These are phyloP conservation scores for Drosophila kanapiae DNA, from an alignment of 1,140 invertebrate genomes.

Conservation along the genomic window DNA sequence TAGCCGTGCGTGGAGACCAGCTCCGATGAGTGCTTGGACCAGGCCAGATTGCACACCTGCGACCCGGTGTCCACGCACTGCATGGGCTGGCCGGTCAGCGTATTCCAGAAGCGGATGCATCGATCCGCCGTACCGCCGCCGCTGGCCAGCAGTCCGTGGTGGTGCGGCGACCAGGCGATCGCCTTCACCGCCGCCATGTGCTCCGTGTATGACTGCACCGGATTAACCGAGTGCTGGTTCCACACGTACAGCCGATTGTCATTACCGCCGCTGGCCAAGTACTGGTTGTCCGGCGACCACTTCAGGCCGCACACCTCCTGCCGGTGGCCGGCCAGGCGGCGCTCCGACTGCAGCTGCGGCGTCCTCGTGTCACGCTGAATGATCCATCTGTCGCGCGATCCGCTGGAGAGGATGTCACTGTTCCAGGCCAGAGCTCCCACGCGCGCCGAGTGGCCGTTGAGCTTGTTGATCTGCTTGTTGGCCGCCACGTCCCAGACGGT, in stretches of 20 bases:
- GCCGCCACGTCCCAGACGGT: slow-evolving; percentile 99
- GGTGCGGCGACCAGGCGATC: slow-evolving; percentile 99
- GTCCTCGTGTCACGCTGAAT: slow-evolving; percentile 97
- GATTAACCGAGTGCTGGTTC: slow-evolving; percentile 95
- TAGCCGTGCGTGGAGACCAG: slow-evolving; percentile 99
- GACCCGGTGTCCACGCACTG: slow-evolving; percentile 99
- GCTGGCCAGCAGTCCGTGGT: slow-evolving; percentile 98
- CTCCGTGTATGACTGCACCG: slow-evolving; percentile 98
- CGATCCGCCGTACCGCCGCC: slow-evolving; percentile 99
- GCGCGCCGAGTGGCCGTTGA: slow-evolving; percentile 96
- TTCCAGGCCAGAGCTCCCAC: slow-evolving; percentile 99
- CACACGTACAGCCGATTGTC: slow-evolving; percentile 99
- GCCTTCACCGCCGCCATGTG: slow-evolving; percentile 99
- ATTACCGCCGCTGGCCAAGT: slow-evolving; percentile 99
- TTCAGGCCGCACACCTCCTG: slow-evolving; percentile 99
- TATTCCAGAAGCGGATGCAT: slow-evolving; percentile 99
- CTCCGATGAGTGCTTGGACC: slow-evolving; percentile 99
- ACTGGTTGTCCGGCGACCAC: slow-evolving; percentile 99
- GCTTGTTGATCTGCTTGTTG: slow-evolving; percentile 96
- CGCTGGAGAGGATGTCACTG: slow-evolving; percentile 98
- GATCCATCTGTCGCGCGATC: slow-evolving; percentile 97
- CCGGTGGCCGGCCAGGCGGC: slow-evolving; percentile 94
- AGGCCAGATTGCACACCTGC: slow-evolving; percentile 99
- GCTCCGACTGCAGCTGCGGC: slow-evolving; percentile 91
- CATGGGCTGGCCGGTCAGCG: slow-evolving; percentile 99